Base-by-base conservation (phyloP, 2,888 invertebrate genomes). In the Melieria omissa region DNA sequence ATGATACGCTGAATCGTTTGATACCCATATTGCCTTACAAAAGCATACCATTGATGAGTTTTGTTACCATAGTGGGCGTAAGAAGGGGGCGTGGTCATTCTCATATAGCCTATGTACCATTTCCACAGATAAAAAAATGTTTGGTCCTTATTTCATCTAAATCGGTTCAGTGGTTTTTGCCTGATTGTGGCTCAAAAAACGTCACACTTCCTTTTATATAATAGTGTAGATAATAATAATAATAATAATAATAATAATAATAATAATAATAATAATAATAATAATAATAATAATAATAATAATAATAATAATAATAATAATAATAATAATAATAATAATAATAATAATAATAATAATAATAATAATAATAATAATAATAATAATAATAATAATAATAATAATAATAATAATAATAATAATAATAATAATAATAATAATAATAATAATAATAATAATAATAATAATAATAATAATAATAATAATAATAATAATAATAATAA, bases 171-270 rank as follows among this genome's bases (percentile, higher is more conserved):
- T n/a, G n/a, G n/a, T n/a, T n/a, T n/a, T n/a, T n/a, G n/a, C n/a
- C n/a, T n/a, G n/a, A n/a, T n/a, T n/a, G n/a, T n/a, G n/a, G n/a
- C n/a, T n/a, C n/a, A n/a, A n/a, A n/a, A n/a, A n/a, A n/a, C n/a
- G n/a, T n/a, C n/a, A n/a, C n/a, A n/a, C n/a, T n/a, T n/a, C n/a
- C n/a, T n/a, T n/a, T n/a, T n/a, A n/a, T n/a, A n/a, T n/a, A n/a
- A n/a, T n/a, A n/a, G n/a, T n/a, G n/a, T 9, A 9, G 10, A 49
- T 49, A 49, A 49, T 49, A 49, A 49, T 49, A 49, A 49, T 49
- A 49, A 49, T 49, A 49, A 49, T 49, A 49, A 49, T 49, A 49
- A 49, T 49, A 49, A 49, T 49, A 49, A 49, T 49, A 49, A 49
- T 49, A 49, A 49, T 49, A 49, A 49, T 49, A 49, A 49, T 49